Evolutionary conservation across 2,888 invertebrate species (phyloP), one percentile per base, ranked within the genome.

Genomic region (Acrocyrtus sp.): DNA sequence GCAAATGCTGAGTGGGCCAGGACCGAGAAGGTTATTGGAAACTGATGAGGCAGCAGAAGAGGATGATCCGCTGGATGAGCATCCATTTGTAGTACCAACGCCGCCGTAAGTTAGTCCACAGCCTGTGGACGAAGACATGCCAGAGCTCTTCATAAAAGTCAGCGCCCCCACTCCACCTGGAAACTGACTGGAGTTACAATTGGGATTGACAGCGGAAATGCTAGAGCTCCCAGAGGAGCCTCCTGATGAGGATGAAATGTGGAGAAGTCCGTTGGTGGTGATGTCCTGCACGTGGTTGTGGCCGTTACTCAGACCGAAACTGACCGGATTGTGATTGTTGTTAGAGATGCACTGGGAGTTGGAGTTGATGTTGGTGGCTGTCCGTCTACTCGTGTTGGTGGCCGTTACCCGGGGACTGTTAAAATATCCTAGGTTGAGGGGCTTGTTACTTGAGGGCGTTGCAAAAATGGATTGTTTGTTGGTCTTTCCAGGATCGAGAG

Each of bases 101-200:
- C 53, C 53, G 15, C 53, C 24, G 10, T 12, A 3, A 50, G 24
- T 26, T n/a, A 53, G 61, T 12, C 62, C 62, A 58, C 72, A 72
- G 22, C 72, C 72, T 3, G 72, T 72, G 15, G 72, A 72, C 34
- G 72, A 72, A 43, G 67, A 72, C 72, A 72, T 61, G 17, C 72
- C 72, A 21, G 72, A 63, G 48, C 60, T 75, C 61, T 75, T 75
- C 72, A 75, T 75, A 57, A 65, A 63, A 48, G 68, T 48, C 24
- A 72, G 63, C 21, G 63, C 70, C 21, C 57, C 63, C 51, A 72
- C 63, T 53, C 60, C 60, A 65, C 72, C 53, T 51, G 51, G 39
- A 24, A 65, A 39, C 47, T 72, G 72, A 65, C 72, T 72, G 19
- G 62, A 62, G 63, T 70, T 70, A 56, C 70, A 70, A 70, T 62